Percentiles rank a stretch among this genome's conserved stretches.
These are phyloP conservation scores for Limanda limanda DNA, from an alignment of 2,113 vertebrate species.

Conservation along the genomic window DNA sequence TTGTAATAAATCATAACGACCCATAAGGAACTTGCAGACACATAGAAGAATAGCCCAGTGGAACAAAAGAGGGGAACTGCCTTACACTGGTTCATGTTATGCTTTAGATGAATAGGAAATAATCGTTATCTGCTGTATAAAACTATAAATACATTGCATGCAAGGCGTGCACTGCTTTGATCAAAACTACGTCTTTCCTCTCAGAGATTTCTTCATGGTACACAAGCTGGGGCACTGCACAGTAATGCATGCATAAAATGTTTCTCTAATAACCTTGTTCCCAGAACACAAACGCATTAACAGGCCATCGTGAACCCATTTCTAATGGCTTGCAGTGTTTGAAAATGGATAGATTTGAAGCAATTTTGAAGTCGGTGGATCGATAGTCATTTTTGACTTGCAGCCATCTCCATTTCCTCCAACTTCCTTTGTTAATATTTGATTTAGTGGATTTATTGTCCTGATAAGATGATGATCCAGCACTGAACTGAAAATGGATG, in stretches of 20 bases:
- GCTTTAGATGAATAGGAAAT: constrained; percentile 6
- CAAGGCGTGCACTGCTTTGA: not conserved
- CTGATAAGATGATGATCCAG: constrained; percentile 41
- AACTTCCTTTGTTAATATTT: constrained; percentile 57
- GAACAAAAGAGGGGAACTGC: not conserved
- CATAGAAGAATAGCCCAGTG: constrained; percentile 9
- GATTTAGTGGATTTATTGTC: constrained; percentile 52
- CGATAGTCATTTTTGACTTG: constrained; percentile 55
- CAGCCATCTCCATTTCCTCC: constrained; percentile 57
- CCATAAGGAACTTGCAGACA: constrained; percentile 12
- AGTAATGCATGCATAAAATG: constrained; percentile 52
- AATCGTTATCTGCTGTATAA: not conserved
- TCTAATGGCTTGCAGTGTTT: constrained; percentile 51
- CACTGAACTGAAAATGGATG: constrained; percentile 29
- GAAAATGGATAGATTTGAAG: constrained; percentile 55
- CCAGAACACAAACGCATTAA: constrained; percentile 65
- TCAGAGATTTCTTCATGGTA: constrained; percentile 34
- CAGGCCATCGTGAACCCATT: constrained; percentile 35
- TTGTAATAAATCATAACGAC: constrained; percentile 40
- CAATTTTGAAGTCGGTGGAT: constrained; percentile 53
- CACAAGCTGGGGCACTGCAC: constrained; percentile 11
- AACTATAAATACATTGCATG: not conserved
- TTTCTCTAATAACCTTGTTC: constrained; percentile 60
- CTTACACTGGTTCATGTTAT: not conserved
- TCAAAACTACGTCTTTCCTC: constrained; percentile 8